Conservation (phyloP, 2,888 invertebrate genomes). For the Eristalis tenax region DNA sequence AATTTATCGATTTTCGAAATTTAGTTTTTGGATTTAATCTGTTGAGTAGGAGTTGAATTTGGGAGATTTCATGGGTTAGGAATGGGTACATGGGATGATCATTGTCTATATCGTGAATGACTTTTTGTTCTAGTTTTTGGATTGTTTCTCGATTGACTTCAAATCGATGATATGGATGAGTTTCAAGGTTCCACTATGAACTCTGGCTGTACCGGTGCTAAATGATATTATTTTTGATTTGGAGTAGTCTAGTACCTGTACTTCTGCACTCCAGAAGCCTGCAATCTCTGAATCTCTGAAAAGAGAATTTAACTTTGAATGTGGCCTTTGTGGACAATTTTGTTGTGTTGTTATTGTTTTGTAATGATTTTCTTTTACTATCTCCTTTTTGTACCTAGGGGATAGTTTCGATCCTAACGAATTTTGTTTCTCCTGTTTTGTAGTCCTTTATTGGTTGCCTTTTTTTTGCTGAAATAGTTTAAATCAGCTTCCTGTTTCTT, state of each 20-base stretch:
- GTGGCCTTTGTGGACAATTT: neutral
- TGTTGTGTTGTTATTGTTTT: conserved; percentile 13
- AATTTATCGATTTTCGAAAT: conserved; percentile 7
- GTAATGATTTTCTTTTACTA: conserved; percentile 9
- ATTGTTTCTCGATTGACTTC: neutral
- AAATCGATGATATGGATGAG: neutral
- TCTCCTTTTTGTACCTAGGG: conserved; percentile 8
- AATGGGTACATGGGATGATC: neutral
- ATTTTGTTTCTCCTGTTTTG: conserved; percentile 3
- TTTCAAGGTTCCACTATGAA: neutral
- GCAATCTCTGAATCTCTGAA: neutral
- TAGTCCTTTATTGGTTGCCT: conserved; percentile 2
- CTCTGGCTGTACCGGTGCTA: neutral
- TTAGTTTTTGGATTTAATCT: conserved; percentile 6
- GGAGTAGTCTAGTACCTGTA: conserved; percentile 2
- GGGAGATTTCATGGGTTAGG: conserved; percentile 3
- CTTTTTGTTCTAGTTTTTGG: neutral
- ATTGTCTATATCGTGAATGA: neutral
- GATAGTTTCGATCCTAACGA: conserved; percentile 19
- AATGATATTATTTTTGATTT: conserved; percentile 7
- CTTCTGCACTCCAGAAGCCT: neutral
- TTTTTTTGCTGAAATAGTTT: neutral
- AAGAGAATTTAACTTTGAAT: neutral
- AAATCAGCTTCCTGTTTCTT: conserved; percentile 22
- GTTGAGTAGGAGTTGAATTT: neutral